These are phyloP conservation scores for Sclerurus mexicanus DNA, from an alignment of 2,113 vertebrate genomes.

Conservation along the genomic window DNA sequence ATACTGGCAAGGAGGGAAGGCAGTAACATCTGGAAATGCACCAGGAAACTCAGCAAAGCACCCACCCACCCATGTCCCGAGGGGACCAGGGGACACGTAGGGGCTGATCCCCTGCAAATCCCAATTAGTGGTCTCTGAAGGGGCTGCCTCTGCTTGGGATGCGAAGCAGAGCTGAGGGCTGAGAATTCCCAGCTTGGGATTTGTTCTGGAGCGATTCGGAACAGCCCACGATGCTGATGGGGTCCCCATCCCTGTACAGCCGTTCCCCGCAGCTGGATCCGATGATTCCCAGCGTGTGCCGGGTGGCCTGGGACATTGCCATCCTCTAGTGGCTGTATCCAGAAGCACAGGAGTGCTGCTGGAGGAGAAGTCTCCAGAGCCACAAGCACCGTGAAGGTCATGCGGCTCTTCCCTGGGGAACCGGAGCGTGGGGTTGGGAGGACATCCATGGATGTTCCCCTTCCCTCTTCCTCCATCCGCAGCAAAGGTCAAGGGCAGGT, in stretches of 20 bases:
- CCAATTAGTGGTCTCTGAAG: not conserved
- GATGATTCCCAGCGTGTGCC: not conserved
- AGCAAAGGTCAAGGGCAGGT: fast-evolving
- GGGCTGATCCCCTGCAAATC: not conserved
- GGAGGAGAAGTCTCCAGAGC: fast-evolving
- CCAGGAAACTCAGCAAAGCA: not conserved
- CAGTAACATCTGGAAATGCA: not conserved
- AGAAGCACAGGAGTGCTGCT: not conserved
- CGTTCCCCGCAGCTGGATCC: not conserved
- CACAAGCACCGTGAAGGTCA: fast-evolving
- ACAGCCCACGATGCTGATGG: fast-evolving
- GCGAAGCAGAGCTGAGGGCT: not conserved
- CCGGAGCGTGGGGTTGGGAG: fast-evolving
- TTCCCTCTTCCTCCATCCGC: not conserved
- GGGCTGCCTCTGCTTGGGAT: not conserved
- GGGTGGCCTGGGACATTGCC: not conserved
- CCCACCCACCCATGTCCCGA: fast-evolving
- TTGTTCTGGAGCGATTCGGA: fast-evolving
- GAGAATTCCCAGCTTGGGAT: not conserved
- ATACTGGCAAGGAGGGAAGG: not conserved
- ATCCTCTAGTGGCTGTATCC: constrained; percentile 49
- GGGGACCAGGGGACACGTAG: fast-evolving
- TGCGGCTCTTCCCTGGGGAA: fast-evolving
- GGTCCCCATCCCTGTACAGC: fast-evolving
- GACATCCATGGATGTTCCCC: not conserved